Base-by-base conservation (phyloP, 2,797 vertebrate genomes). In the Mallotus villosus region DNA sequence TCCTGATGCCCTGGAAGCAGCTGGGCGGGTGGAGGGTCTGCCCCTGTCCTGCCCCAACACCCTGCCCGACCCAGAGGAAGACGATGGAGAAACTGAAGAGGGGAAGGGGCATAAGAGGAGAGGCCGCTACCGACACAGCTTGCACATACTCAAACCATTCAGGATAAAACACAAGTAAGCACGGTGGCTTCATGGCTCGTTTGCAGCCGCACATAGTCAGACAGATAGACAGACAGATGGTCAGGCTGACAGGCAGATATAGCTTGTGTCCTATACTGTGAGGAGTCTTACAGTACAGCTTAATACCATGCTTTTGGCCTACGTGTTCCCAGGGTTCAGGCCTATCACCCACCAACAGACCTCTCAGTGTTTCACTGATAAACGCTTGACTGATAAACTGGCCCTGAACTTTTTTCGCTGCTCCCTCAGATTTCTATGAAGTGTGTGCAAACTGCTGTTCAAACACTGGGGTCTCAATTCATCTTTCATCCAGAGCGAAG, bases 101-200 rank as follows among this genome's bases (percentile, higher is more conserved):
- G 84, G 81, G 63, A 71, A 60, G 41, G 86, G 76, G 6, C 76
- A 78, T 0, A 92, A 90, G 80, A 85, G 82, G 78, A 85, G 64
- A 72, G 90, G 90, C 32, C 91, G 90, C 82, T 95, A 94, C 82
- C 86, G 87, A 12, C 84, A 91, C 4, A 94, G 94, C 81, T 87
- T 94, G 74, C 93, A 94, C 73, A 87, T 95, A 74, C 80, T 95
- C 46, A 95, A 95, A 81, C 94, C 93, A 74, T 94, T 94, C 81
- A 92, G 93, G 82, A 91, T 92, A 81, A 94, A 91, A 29, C 88
- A 94, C 77, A 94, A 92, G 94, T 95, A 92, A 93, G 88, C 58
- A 25, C 2, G 32, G 3, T 41, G 34, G 24, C 4, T 17, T 65
- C 19, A n/a, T 14, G 41, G 41, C 41, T 46, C 12, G 6, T 34